A percentile compares a stretch with the other conserved stretches of the same genome.
Evolutionary conservation across 2,888 invertebrate species (phyloP).

Genomic region (Drosophila paramelanica): DNA sequence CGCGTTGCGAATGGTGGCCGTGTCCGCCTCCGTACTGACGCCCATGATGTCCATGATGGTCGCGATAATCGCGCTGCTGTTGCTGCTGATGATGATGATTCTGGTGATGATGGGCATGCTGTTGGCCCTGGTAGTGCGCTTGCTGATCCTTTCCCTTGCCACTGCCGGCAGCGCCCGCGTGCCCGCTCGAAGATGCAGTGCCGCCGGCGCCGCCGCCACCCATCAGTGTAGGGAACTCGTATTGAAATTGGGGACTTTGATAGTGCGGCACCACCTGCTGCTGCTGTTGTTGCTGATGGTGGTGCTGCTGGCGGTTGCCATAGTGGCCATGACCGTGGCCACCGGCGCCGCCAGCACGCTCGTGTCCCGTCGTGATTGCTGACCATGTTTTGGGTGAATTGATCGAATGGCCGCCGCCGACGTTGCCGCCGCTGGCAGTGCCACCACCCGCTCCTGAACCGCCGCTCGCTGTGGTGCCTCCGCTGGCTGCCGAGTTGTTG

Average conservation of each 20-base stretch:
- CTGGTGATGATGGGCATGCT: conserved; percentile 65
- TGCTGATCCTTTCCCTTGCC: conserved; percentile 55
- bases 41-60: conserved; percentile 63
- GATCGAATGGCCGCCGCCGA: conserved; percentile 51
- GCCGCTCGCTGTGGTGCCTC: conserved; percentile 24
- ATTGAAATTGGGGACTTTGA: conserved; percentile 95
- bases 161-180: conserved; percentile 58
- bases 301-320: conserved; percentile 56
- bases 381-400: conserved; percentile 87
- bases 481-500: conserved; percentile 69
- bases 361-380: conserved; percentile 87
- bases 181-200: conserved; percentile 55
- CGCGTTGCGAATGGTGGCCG: conserved; percentile 61
- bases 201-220: conserved; percentile 77
- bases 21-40: conserved; percentile 51
- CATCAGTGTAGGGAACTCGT: conserved; percentile 95
- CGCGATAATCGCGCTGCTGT: conserved; percentile 70
- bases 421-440: conserved; percentile 26
- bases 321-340: conserved; percentile 60
- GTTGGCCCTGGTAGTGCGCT: conserved; percentile 67
- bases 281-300: conserved; percentile 60
- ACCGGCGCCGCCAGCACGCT: conserved; percentile 65
- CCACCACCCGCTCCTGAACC: conserved; percentile 36
- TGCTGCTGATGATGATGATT: conserved; percentile 59
- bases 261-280: conserved; percentile 87